Base-by-base conservation (phyloP, 1,140 invertebrate species). In the Cydia fagiglandana region DNA sequence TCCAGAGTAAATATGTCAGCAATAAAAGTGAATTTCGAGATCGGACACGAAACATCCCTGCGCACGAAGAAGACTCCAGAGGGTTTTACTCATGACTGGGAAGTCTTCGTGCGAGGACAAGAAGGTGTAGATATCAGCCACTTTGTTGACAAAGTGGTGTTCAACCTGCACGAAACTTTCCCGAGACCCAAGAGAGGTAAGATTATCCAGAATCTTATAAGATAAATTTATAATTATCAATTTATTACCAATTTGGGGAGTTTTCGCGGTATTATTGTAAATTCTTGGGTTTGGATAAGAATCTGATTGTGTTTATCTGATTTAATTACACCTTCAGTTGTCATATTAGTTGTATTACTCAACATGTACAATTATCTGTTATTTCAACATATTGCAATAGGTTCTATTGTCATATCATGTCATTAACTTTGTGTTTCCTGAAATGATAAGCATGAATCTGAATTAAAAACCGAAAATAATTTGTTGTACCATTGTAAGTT, bases 71-170 rank as follows among this genome's bases (percentile, higher is more conserved):
- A 94, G 77, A 98, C 97, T 9, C 94, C 95, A 17, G 96, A 98
- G 90, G 98, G 97, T 15, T 99, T 97, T 85, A 99, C 98, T 79
- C 98, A 99, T 94, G 98, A 99, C 89, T 99, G 98, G 98, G 97
- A 98, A 90, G 96, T 99, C n/a, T 99, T 97, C 94, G 97, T 99
- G 4, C 94, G 96, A 80, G 98, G 98, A 76, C 94, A 95, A 79
- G 97, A 98, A 83, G 96, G 96, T 79, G 94, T 95, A 78, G 96
- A 97, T 83, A 98, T 99, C 80, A 95, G 97, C 81, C 94, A 97
- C 86, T 99, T 97, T 94, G 95, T 99, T 56, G 98, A 99, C 73
- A 99, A 98, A 95, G 97, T 99, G 80, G 96, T 99, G 4, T 99
- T 99, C 90, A 93, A 96, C 86, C 94, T 99, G 10, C 98, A 99